Evolutionary conservation across 2,888 invertebrate species (phyloP), one percentile per base, ranked within the genome.

Genomic region (Unio delphinus): DNA sequence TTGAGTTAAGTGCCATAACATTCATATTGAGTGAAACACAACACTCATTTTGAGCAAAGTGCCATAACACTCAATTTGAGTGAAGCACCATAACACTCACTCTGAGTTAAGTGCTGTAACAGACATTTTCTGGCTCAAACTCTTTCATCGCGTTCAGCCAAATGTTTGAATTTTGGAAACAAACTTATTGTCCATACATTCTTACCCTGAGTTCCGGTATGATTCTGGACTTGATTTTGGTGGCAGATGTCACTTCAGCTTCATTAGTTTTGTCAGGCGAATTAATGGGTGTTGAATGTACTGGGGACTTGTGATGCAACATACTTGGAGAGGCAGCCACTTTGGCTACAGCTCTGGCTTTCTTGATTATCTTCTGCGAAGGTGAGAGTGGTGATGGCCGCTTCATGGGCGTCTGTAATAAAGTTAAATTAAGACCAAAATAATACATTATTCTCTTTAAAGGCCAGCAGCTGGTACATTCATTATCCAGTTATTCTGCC

Each of bases 281-380:
- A 11, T 15, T 45, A 45, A 45, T 3, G 3, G 45, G 45, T 45
- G 45, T 45, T 15, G 45, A 45, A 45, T 45, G 45, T 45, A 45
- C 45, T 45, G 45, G 45, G 45, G 45, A 45, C 45, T 45, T 45
- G 45, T 45, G 45, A 45, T 45, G 45, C 2, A 45, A 45, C 45
- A 45, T 11, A 45, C 45, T 45, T 45, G 80, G 74, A n/a, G 77
- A 72, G 6, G 70, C 69, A 20, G 72, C 64, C 28, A 68, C 65
- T 28, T 68, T 71, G 17, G 71, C 76, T 11, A 75, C 69, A 59
- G 71, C 65, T 63, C 73, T 76, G 56, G 76, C 74, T 68, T 76
- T 74, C 73, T 80, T 81, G 26, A 76, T 59, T 60, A 75, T 75
- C 67, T 78, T 78, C 60, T 75, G 73, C 55, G 77, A 75, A 20